Evolutionary conservation across 2,888 invertebrate genomes (phyloP), one percentile per base, ranked within the genome.

Genomic region (Heliconius aoede): DNA sequence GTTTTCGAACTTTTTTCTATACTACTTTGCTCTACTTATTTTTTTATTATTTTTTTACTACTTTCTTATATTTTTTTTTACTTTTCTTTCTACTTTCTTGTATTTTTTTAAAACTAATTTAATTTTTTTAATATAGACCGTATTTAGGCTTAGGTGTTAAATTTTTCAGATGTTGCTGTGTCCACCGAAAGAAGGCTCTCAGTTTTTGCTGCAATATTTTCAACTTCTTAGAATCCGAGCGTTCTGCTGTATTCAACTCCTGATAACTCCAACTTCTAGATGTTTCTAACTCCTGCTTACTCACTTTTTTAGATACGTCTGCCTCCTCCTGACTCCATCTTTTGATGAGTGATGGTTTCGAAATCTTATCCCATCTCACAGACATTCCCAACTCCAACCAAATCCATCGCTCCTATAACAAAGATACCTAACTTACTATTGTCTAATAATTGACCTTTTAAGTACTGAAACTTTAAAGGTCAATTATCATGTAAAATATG

Each of bases 381-480:
- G 65, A 65, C 3, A 24, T 7, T 24, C 65, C 65, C 1, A 65
- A 18, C 36, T 65, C 65, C 65, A 65, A 24, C 24, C n/a, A 65
- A 18, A 65, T 36, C 65, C 65, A 65, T 7, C 65, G 65, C 13
- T 65, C 65, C 65, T 65, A 65, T 65, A 65, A 65, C 15, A 65
- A 65, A 24, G 3, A 15, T 36, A 24, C 11, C n/a, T 32, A 8
- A 24, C 36, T 65, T 24, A 13, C 24, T 36, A 40, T 15, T 24
- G 24, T 24, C 65, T 24, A 36, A 40, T 24, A 65, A 24, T 55
- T 55, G 9, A 3, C n/a, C 8, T 3, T 51, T 51, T 51, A 51
- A 51, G 7, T 51, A 51, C 21, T 51, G 7, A 21, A 51, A 51
- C 51, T 18, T 7, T 8, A 51, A 51, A 8, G 21, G 21, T 51